phyloP scores from a whole-genome alignment of 1,140 invertebrate genomes.

The Drosophila kanapiae region DNA sequence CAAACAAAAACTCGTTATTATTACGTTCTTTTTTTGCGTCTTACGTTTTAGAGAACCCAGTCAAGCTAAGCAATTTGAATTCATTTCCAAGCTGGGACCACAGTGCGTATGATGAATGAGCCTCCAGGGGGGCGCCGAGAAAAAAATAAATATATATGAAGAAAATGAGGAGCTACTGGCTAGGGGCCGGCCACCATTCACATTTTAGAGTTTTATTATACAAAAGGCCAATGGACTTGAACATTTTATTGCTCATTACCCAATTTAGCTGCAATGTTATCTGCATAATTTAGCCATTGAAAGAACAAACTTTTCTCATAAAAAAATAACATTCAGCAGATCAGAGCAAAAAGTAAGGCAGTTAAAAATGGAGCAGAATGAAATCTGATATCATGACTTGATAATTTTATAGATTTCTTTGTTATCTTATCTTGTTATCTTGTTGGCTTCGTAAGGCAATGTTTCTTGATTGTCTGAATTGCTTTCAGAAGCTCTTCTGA shows the following conservation, averaged over 20 bases:
- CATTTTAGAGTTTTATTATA: slow-evolving; percentile 66
- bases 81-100: slow-evolving; percentile 30
- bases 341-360: slow-evolving; percentile 12
- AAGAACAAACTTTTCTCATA: slow-evolving; percentile 58
- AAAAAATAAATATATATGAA: neutral
- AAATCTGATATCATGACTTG: slow-evolving; percentile 4
- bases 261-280: slow-evolving; percentile 39
- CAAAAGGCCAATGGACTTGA: slow-evolving; percentile 48
- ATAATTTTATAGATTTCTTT: slow-evolving; percentile 17
- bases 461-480: slow-evolving; percentile 14
- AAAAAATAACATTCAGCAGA: slow-evolving; percentile 9
- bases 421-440: slow-evolving; percentile 35
- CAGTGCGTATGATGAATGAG: slow-evolving; percentile 56
- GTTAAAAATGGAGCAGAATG: neutral
- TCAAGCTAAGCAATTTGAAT: slow-evolving; percentile 34
- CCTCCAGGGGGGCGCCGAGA: slow-evolving; percentile 1
- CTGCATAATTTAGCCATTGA: slow-evolving; percentile 62
- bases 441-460: neutral
- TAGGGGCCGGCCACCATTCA: neutral
- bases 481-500: neutral
- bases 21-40: slow-evolving; percentile 61
- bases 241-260: slow-evolving; percentile 45
- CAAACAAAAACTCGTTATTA: slow-evolving; percentile 50
- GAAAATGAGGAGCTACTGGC: neutral
- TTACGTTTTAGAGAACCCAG: slow-evolving; percentile 43